Evolutionary conservation across 2,113 vertebrate species (phyloP).

Genomic region (Uropsilus gracilis): DNA sequence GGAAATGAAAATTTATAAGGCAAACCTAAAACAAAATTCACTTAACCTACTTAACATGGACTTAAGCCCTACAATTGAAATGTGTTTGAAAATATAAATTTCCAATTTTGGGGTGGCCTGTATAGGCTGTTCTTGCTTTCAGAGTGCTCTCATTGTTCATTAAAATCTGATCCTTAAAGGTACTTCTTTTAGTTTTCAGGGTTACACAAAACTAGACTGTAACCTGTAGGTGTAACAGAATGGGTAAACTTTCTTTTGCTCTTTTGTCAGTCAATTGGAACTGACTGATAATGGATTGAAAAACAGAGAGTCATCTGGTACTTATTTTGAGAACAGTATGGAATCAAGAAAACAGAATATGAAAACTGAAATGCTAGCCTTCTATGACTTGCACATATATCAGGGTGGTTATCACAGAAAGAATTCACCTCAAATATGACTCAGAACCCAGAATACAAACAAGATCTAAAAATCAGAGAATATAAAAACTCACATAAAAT

Average conservation of each 20-base stretch:
- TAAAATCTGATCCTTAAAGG: not conserved
- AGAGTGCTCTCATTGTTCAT: not conserved
- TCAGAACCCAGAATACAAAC: not conserved
- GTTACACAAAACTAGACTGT: not conserved
- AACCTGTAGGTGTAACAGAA: not conserved
- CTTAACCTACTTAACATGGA: not conserved
- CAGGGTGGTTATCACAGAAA: not conserved
- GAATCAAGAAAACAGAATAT: not conserved
- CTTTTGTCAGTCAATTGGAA: not conserved
- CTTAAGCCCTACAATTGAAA: not conserved
- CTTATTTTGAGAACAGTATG: not conserved
- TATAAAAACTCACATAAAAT: not conserved
- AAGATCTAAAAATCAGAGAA: not conserved
- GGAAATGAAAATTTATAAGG: slow-evolving; percentile 7
- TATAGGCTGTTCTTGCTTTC: slow-evolving; percentile 8
- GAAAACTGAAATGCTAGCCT: not conserved
- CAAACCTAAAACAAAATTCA: slow-evolving; percentile 25
- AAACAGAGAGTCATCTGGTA: not conserved
- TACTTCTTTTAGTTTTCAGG: not conserved
- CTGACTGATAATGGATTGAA: not conserved
- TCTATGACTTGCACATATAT: not conserved
- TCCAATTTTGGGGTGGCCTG: not conserved
- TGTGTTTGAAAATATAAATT: not conserved
- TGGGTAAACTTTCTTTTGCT: not conserved
- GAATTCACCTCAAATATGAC: not conserved